phyloP scores from a whole-genome alignment of 2,888 invertebrate genomes.

The Torymus aiolomorphi region DNA sequence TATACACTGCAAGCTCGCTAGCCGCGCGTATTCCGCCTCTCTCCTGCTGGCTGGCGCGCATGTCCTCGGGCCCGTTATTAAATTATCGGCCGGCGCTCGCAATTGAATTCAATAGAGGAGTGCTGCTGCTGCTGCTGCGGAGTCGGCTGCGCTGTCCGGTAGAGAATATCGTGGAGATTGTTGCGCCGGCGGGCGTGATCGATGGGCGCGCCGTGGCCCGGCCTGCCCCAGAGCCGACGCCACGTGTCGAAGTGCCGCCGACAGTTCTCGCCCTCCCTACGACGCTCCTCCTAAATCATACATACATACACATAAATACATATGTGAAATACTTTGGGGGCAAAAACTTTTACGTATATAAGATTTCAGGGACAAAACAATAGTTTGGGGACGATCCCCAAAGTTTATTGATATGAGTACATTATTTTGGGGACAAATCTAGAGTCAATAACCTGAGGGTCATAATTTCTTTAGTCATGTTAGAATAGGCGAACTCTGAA shows the following conservation, averaged over 20 bases:
- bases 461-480: too few relatives aligned
- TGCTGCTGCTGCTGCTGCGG: not conserved
- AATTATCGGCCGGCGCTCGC: not conserved
- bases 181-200: conserved; percentile 68
- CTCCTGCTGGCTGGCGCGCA: too few relatives aligned
- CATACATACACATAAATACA: conserved; percentile 24
- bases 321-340: too few relatives aligned
- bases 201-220: conserved; percentile 82
- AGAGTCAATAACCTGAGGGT: too few relatives aligned
- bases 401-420: too few relatives aligned
- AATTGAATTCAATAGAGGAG: conserved; percentile 37
- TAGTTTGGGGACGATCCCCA: too few relatives aligned
- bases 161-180: conserved; percentile 73
- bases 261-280: conserved; percentile 81
- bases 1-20: too few relatives aligned
- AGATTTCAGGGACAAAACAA: too few relatives aligned
- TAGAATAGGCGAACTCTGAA: too few relatives aligned
- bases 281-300: conserved; percentile 78
- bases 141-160: conserved; percentile 64
- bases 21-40: too few relatives aligned
- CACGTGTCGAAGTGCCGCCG: conserved; percentile 86
- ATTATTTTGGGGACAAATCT: too few relatives aligned
- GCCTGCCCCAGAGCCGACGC: conserved; percentile 87
- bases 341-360: too few relatives aligned
- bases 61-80: not conserved